Base-by-base conservation (phyloP, 2,113 vertebrate species). In the Actinemys pallida region DNA sequence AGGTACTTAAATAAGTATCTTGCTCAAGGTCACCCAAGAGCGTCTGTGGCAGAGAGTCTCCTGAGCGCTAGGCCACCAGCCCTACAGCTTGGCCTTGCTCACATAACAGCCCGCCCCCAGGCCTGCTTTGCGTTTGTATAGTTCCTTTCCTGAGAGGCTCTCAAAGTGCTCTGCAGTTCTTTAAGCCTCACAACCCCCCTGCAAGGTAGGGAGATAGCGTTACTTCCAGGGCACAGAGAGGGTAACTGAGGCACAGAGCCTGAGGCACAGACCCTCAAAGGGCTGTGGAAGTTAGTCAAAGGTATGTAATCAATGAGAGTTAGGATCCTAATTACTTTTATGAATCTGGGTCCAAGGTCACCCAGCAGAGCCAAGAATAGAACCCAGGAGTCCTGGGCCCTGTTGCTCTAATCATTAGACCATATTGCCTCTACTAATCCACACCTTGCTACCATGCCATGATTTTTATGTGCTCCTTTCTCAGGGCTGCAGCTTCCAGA, bases 221-320 rank as follows among this genome's bases (percentile, higher is more conserved):
- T 69, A 17, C n/a, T n/a, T 69, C 35, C 16, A 17, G 17, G 17
- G 35, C 65, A n/a, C 72, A 88, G 45, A 5, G 81, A 88, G 93
- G 93, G 97, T 97, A 97, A 97, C 96, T 95, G 96, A 97, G 96
- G 96, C 93, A 96, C 57, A 5, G 84, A n/a, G 62, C 35, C 16
- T 69, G 62, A 35, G 31, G 8, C 65, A 4, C 35, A n/a, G 65
- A 9, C 8, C 65, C 35, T 19, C 35, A n/a, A 31, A 62, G 57
- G 57, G 10, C 57, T 24, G 27, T 31, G 59, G 13, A 65, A 35
- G 65, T 69, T 31, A n/a, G 35, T 17, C 65, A n/a, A n/a, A n/a
- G 65, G 65, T n/a, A 69, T 69, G 35, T 20, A 69, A 10, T n/a
- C 35, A 39, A 31, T 65, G 65, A 17, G 17, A 39, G 65, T 69